Conservation (phyloP, 2,113 vertebrate species). For the Corythoichthys haematopterus region DNA sequence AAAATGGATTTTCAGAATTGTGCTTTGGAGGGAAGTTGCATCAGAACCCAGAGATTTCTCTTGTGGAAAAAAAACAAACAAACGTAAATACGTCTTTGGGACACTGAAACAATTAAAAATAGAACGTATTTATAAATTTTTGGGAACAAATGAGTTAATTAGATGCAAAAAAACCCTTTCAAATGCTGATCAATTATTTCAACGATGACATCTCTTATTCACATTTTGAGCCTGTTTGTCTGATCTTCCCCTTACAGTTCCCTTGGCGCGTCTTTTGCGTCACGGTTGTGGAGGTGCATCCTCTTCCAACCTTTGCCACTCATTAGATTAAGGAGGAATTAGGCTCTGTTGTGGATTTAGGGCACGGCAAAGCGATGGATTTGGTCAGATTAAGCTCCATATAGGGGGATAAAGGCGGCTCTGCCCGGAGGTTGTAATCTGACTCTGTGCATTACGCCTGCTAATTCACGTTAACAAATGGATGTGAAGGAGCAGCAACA, state of each 20-base stretch:
- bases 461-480: constrained; percentile 60
- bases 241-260: too few relatives aligned
- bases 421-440: constrained; percentile 60
- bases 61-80: too few relatives aligned
- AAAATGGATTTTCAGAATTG: too few relatives aligned
- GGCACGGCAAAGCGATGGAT: constrained; percentile 59
- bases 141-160: neutral
- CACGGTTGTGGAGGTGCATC: neutral
- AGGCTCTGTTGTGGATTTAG: constrained; percentile 68
- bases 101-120: too few relatives aligned
- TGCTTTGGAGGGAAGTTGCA: too few relatives aligned
- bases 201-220: too few relatives aligned
- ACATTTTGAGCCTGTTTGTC: too few relatives aligned
- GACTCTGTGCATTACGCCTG: constrained; percentile 60
- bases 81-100: too few relatives aligned
- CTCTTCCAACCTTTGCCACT: constrained; percentile 47
- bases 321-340: constrained; percentile 68
- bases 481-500: constrained; percentile 20
- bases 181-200: neutral
- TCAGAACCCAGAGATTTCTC: too few relatives aligned
- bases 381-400: constrained; percentile 63
- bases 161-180: neutral
- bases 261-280: neutral
- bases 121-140: too few relatives aligned
- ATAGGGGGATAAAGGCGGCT: constrained; percentile 65